Evolutionary conservation across 2,888 invertebrate species (phyloP).

Genomic region (Mayetiola destructor): DNA sequence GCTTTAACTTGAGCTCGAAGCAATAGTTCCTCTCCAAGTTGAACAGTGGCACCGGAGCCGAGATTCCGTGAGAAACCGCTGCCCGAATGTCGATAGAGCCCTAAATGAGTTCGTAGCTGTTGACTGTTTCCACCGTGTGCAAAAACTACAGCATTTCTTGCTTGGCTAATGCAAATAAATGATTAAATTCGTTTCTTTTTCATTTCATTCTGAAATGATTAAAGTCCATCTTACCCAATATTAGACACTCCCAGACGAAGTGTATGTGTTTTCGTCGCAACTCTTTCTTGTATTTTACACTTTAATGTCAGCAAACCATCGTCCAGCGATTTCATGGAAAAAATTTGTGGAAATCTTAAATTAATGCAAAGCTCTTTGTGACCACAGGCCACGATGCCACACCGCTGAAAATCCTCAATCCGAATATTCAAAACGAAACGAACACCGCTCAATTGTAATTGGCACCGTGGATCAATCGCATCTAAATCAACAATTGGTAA

Average conservation of each 20-base stretch:
- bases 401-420: constrained; percentile 37
- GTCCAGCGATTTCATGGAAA: constrained; percentile 38
- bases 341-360: constrained; percentile 40
- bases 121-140: constrained; percentile 42
- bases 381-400: constrained; percentile 39
- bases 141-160: constrained; percentile 31
- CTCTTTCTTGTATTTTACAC: constrained; percentile 40
- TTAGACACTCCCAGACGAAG: constrained; percentile 34
- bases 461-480: constrained; percentile 26
- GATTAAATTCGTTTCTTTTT: not conserved
- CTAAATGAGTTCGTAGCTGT: constrained; percentile 39
- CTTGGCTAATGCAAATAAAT: constrained; percentile 24
- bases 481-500: constrained; percentile 33
- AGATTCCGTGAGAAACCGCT: constrained; percentile 39
- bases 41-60: constrained; percentile 38
- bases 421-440: constrained; percentile 34
- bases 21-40: constrained; percentile 43
- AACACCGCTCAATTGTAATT: constrained; percentile 27
- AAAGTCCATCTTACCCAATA: constrained; percentile 30
- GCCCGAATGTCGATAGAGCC: constrained; percentile 36
- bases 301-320: constrained; percentile 40
- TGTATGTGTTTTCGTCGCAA: constrained; percentile 38
- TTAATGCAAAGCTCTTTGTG: constrained; percentile 38
- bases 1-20: constrained; percentile 39
- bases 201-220: constrained; percentile 23